Evolutionary conservation across 2,797 vertebrate genomes (phyloP), one percentile per base, ranked within the genome.

Genomic region (Lacerta bilineata): DNA sequence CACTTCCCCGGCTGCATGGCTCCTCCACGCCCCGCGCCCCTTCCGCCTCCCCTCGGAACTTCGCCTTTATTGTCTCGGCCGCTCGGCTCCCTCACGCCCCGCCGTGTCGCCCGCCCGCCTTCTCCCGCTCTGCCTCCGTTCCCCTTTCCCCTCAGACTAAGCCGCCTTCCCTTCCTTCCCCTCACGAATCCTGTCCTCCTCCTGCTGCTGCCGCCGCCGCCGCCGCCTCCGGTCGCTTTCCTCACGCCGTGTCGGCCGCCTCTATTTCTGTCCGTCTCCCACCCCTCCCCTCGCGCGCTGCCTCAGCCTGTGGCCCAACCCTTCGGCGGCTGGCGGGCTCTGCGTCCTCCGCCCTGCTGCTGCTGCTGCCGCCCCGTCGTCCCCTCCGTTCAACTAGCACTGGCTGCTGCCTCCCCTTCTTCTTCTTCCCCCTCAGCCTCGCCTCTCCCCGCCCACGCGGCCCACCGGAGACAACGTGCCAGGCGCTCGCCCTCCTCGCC

Each of bases 381-480:
- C 90, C 85, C 87, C 81, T 79, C 86, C 77, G 72, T 82, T 85
- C 50, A 55, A 55, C 50, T 80, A 74, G 50, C n/a, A 46, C 93
- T 61, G 90, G 0, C 84, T 91, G 86, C 75, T 91, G 55, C 90
- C 4, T 8, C 66, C 33, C 33, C 84, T 43, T 64, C 87, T 78
- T 72, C 87, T 10, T 9, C 29, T 27, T 85, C 64, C 78, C 39
- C 68, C 77, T 75, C 83, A 89, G 83, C 74, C 87, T 88, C 93
- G 43, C 90, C 88, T 89, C 93, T 94, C 90, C 88, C 94, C 94
- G 92, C 95, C 92, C 95, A 94, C 94, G 88, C 92, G 75, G 92
- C 91, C 17, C 88, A 69, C 88, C 86, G 85, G 10, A 87, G 64
- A 6, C 84, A 59, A 68, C 71, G 20, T 77, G 89, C 81, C 1